These are phyloP conservation scores for Hassar affinis DNA, from an alignment of 2,113 vertebrate genomes.

Conservation along the genomic window DNA sequence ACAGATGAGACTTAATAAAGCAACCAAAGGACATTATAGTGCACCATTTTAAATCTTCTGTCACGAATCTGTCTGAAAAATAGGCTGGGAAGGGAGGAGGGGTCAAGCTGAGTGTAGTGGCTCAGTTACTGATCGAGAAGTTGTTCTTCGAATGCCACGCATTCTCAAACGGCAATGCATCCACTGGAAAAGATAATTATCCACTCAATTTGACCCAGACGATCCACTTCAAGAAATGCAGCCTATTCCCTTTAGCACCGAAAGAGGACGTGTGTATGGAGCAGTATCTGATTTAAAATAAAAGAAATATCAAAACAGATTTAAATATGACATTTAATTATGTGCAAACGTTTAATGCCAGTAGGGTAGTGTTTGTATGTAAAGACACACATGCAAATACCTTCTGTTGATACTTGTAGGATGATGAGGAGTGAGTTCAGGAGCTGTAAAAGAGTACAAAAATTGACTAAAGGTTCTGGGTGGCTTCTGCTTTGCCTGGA, in stretches of 20 bases:
- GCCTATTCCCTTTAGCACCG: conserved; percentile 1
- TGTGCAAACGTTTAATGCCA: background rate
- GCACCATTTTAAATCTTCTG: conserved; percentile 5
- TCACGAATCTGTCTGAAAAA: conserved; percentile 7
- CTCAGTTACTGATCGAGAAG: conserved; percentile 32
- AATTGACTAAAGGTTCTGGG: no score
- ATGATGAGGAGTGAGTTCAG: background rate
- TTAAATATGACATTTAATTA: background rate
- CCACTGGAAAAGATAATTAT: conserved; percentile 51
- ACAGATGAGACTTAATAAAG: background rate
- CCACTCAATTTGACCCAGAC: conserved; percentile 45
- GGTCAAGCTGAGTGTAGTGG: background rate
- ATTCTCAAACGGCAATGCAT: conserved; percentile 40
- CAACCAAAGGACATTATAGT: conserved; percentile 1
- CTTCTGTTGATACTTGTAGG: background rate
- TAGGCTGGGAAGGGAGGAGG: background rate
- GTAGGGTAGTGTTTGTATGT: background rate
- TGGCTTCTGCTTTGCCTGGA: background rate
- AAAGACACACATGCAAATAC: background rate
- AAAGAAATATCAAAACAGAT: background rate
- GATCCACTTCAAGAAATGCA: conserved; percentile 25
- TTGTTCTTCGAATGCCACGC: conserved; percentile 29
- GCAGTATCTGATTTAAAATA: background rate
- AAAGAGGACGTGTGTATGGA: background rate
- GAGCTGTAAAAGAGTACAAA: background rate